These are phyloP conservation scores for Drosophila pectinifera DNA, from an alignment of 1,140 invertebrate species.

Conservation along the genomic window DNA sequence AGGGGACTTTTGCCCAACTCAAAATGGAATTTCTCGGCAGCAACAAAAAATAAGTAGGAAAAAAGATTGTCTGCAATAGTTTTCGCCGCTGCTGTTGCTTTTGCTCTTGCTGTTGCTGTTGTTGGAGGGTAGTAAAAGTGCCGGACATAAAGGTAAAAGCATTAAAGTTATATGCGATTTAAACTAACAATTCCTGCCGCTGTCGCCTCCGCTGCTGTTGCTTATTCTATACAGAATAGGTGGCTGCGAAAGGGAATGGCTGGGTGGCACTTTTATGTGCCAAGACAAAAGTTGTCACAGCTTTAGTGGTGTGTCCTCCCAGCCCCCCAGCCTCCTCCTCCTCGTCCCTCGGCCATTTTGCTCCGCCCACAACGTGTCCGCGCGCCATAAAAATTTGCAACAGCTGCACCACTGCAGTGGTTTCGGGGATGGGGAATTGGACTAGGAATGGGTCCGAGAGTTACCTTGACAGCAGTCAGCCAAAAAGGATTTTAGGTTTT, in stretches of 20 bases:
- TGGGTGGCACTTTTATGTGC: constrained; percentile 69
- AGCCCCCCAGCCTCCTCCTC: neutral
- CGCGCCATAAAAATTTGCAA: constrained; percentile 81
- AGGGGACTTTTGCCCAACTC: constrained; percentile 39
- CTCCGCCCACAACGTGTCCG: constrained; percentile 74
- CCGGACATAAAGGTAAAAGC: constrained; percentile 78
- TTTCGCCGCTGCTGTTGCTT: constrained; percentile 28
- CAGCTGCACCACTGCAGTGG: constrained; percentile 68
- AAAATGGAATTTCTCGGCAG: constrained; percentile 69
- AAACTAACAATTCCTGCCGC: constrained; percentile 62
- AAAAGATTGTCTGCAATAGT: constrained; percentile 61
- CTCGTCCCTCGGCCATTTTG: constrained; percentile 12
- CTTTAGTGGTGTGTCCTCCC: constrained; percentile 56
- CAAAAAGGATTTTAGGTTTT: constrained; percentile 71
- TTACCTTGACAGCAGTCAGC: constrained; percentile 77
- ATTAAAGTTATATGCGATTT: constrained; percentile 82
- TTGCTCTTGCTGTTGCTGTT: constrained; percentile 33
- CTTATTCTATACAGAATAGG: constrained; percentile 19
- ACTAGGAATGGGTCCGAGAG: constrained; percentile 53
- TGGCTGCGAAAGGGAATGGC: constrained; percentile 1
- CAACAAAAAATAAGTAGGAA: constrained; percentile 50
- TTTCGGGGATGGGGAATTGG: constrained; percentile 43
- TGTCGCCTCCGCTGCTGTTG: constrained; percentile 32
- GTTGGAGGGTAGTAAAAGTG: constrained; percentile 67
- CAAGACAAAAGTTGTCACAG: constrained; percentile 77